phyloP scores from a whole-genome alignment of 2,797 vertebrate species.

The Gephyroberyx darwinii region DNA sequence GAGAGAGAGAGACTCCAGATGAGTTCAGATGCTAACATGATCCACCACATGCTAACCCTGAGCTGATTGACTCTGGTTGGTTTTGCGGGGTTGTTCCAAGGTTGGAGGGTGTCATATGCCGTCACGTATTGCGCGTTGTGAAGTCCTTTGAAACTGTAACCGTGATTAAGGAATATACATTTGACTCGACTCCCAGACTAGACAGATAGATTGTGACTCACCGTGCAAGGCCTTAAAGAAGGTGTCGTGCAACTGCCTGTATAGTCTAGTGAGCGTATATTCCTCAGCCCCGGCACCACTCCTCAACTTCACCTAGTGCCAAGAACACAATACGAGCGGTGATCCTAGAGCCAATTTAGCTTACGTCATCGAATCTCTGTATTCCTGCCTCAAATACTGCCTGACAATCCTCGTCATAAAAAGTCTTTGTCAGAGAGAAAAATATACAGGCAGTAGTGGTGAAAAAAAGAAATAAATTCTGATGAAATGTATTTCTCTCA shows the following conservation, averaged over 20 bases:
- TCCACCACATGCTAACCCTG: conserved; percentile 26
- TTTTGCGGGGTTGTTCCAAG: too few species aligned
- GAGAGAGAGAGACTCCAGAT: conserved; percentile 33
- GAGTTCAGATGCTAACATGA: conserved; percentile 9
- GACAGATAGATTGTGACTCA: conserved; percentile 20
- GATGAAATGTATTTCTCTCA: conserved; percentile 6
- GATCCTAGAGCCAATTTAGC: background rate
- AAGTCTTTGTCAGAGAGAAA: background rate
- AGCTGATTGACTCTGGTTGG: background rate
- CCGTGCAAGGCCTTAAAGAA: conserved; percentile 30
- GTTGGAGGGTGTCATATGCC: too few species aligned
- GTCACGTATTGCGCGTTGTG: too few species aligned
- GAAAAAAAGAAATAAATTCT: background rate
- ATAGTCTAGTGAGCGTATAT: too few species aligned
- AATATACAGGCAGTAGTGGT: background rate
- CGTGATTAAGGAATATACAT: too few species aligned
- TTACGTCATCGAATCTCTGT: background rate
- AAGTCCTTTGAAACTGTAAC: too few species aligned
- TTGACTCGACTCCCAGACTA: conserved; percentile 19
- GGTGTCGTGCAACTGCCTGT: too few species aligned
- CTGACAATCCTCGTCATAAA: background rate
- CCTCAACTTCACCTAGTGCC: too few species aligned
- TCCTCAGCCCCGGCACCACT: too few species aligned
- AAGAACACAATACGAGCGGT: too few species aligned
- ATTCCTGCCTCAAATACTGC: conserved; percentile 1